Conservation (phyloP, 2,797 vertebrate species). For the Sitta carolinensis region DNA sequence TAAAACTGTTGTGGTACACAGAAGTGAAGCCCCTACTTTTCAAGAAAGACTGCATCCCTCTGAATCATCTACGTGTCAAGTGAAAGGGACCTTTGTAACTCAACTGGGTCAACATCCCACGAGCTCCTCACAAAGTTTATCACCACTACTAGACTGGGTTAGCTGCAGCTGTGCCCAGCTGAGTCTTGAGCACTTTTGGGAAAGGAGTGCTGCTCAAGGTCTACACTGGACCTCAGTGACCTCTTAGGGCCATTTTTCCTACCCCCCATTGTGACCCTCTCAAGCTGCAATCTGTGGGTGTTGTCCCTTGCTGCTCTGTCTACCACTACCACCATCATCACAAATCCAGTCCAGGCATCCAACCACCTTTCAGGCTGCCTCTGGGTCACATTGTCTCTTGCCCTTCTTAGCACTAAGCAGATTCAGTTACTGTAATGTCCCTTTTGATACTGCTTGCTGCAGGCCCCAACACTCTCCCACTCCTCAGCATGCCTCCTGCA, state of each 20-base stretch:
- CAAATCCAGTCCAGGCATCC: not conserved
- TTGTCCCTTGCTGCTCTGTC: not conserved
- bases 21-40: not conserved
- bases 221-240: not conserved
- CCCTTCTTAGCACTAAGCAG: not conserved
- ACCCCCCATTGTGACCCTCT: not conserved
- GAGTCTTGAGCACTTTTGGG: not conserved
- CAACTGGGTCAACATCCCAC: not conserved
- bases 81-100: not conserved
- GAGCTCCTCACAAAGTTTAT: not conserved
- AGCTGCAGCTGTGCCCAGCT: not conserved
- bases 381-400: rapidly evolving
- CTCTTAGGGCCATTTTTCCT: not conserved
- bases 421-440: not conserved
- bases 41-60: not conserved
- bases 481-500: not conserved
- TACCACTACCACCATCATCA: not conserved
- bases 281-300: not conserved
- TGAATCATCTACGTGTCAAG: rapidly evolving
- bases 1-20: not conserved
- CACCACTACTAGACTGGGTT: not conserved
- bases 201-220: not conserved
- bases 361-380: not conserved
- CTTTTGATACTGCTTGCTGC: not conserved
- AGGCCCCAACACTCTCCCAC: not conserved